phyloP scores from a whole-genome alignment of 1,140 invertebrate species.

The Anoplolepis gracilipes region DNA sequence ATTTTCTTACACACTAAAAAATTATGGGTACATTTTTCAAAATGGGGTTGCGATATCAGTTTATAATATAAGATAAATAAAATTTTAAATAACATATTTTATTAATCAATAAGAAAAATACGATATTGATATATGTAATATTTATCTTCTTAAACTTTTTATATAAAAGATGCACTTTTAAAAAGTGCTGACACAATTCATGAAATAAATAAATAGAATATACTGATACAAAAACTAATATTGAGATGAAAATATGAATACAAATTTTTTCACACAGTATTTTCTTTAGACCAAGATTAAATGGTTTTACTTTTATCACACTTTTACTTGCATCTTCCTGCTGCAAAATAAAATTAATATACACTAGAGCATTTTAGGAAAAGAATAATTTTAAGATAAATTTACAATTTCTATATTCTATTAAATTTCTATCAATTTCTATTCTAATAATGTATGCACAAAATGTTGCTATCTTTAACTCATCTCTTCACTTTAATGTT shows the following conservation, averaged over 20 bases:
- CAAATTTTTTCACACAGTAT: neutral
- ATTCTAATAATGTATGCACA: no score
- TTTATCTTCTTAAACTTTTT: neutral
- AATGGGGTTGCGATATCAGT: neutral
- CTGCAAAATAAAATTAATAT: neutral
- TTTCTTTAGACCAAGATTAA: neutral
- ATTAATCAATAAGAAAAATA: neutral
- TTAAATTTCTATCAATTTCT: no score
- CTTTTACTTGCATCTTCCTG: neutral
- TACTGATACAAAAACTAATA: neutral
- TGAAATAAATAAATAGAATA: neutral
- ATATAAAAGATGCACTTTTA: neutral
- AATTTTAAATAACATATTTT: neutral
- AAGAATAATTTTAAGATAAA: no score
- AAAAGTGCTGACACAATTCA: neutral
- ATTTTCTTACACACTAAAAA: neutral
- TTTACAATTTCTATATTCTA: no score
- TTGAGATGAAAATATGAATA: slow-evolving; percentile 1
- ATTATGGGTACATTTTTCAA: neutral
- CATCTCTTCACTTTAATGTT: no score
- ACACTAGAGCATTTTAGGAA: neutral
- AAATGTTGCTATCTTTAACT: no score
- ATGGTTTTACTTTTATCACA: neutral
- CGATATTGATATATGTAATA: neutral
- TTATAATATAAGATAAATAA: neutral